A percentile compares a stretch with the other conserved stretches of the same genome.
These are phyloP conservation scores for Alligator mississippiensis DNA, from an alignment of 2,113 vertebrate genomes.

Conservation along the genomic window DNA sequence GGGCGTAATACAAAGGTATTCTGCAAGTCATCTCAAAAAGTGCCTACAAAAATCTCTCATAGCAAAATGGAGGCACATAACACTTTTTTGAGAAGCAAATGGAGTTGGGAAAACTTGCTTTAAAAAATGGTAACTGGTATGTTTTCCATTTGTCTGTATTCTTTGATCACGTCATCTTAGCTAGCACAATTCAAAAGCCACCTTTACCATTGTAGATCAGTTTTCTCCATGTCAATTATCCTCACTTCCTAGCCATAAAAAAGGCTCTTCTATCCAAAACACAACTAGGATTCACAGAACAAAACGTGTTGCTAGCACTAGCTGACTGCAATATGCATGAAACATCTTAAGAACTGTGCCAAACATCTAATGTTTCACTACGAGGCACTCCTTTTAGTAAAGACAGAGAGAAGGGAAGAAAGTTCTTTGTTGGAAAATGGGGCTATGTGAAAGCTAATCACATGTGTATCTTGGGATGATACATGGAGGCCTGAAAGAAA, in stretches of 20 bases:
- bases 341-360: not conserved
- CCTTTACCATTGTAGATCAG: not conserved
- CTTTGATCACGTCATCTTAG: not conserved
- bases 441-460: not conserved
- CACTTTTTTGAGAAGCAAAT: not conserved
- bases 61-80: not conserved
- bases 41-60: not conserved
- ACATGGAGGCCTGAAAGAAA: rapidly evolving
- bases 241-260: not conserved
- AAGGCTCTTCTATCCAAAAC: not conserved
- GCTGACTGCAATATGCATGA: not conserved
- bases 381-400: not conserved
- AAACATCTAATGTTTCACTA: rapidly evolving
- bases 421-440: rapidly evolving
- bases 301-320: not conserved
- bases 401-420: not conserved
- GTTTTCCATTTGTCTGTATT: not conserved
- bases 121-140: no score
- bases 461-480: not conserved
- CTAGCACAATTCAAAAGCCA: not conserved
- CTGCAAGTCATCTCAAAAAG: rapidly evolving
- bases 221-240: no score
- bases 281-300: rapidly evolving
- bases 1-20: not conserved
- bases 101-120: not conserved